Base-by-base conservation (phyloP, 1,140 invertebrate genomes). In the Polypedilum vanderplanki region DNA sequence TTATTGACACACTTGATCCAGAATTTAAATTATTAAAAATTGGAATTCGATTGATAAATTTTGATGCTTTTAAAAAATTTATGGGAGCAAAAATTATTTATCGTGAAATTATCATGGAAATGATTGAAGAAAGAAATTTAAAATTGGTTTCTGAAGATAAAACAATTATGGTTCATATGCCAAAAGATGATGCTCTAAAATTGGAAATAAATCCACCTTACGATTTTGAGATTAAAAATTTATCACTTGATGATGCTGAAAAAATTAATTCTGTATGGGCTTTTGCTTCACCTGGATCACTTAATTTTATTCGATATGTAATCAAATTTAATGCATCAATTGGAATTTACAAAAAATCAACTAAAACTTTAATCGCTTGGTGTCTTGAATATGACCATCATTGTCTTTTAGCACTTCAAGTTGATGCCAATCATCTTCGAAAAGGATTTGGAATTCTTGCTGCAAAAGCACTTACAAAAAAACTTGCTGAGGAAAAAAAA, bases 401-500 rank as follows among this genome's bases (percentile, higher is more conserved):
- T 8, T 79, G 77, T 17, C 40, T 84, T 65, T 82, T 81, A 1
- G 78, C 82, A 0, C 74, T 84, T 17, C 82, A 84, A 76, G 82
- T 83, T 1, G 77, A 77, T 4, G 76, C 77, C 4, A 75, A 78
- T 2, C 76, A 83, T 22, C 79, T 80, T 22, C 77, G 82, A 40
- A 80, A 78, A 1, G 83, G 83, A n/a, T 81, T 83, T 46, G 83
- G 80, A 33, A 79, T 75, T 18, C 46, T 83, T 7, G 79, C 84
- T 7, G 77, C 80, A 10, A 77, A 77, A 74, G 78, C 79, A 17
- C 79, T 82, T 2, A 75, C 80, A 0, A 77, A 78, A 40, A 76
- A 79, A 4, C 77, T 83, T 5, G 83, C 81, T 1, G 76, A 77
- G 17, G 75, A 79, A 15, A 81, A 81, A 2, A 76, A 80, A 24